phyloP scores from a whole-genome alignment of 1,140 invertebrate species.

The Steinernema khuongi region DNA sequence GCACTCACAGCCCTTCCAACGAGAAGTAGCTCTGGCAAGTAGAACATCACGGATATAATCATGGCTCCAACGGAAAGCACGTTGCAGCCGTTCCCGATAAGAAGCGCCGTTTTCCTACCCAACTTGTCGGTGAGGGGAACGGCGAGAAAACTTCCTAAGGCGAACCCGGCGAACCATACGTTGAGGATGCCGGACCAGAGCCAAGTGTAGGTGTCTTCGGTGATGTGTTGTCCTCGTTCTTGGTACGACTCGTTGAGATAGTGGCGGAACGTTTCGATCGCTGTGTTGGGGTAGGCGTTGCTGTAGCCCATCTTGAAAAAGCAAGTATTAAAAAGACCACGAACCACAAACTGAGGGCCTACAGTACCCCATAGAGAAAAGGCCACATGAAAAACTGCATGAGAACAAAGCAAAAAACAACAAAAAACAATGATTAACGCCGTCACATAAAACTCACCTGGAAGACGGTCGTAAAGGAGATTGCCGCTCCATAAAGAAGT shows the following conservation, averaged over 20 bases:
- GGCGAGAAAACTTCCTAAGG: conserved; percentile 30
- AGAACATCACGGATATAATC: conserved; percentile 29
- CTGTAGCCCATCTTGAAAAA: conserved; percentile 49
- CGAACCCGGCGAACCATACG: conserved; percentile 43
- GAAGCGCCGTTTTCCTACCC: conserved; percentile 39
- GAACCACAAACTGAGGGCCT: no score
- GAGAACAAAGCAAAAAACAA: no score
- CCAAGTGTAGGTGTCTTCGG: conserved; percentile 27
- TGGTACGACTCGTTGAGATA: conserved; percentile 35
- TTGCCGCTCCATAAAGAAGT: background rate
- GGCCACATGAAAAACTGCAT: no score
- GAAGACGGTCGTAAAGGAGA: conserved; percentile 5
- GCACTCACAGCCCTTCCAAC: conserved; percentile 33
- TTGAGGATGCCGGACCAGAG: conserved; percentile 43
- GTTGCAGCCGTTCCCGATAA: conserved; percentile 35
- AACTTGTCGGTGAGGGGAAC: conserved; percentile 41
- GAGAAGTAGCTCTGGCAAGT: conserved; percentile 28
- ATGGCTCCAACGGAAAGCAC: conserved; percentile 36
- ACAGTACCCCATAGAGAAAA: no score
- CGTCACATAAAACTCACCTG: background rate
- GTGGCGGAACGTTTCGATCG: conserved; percentile 31
- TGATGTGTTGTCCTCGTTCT: conserved; percentile 9
- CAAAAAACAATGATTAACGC: background rate
- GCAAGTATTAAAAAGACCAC: no score
- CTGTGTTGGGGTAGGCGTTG: conserved; percentile 43